A percentile compares a stretch with the other conserved stretches of the same genome.
phyloP scores from a whole-genome alignment of 2,113 vertebrate genomes.

The Oreochromis aureus region DNA sequence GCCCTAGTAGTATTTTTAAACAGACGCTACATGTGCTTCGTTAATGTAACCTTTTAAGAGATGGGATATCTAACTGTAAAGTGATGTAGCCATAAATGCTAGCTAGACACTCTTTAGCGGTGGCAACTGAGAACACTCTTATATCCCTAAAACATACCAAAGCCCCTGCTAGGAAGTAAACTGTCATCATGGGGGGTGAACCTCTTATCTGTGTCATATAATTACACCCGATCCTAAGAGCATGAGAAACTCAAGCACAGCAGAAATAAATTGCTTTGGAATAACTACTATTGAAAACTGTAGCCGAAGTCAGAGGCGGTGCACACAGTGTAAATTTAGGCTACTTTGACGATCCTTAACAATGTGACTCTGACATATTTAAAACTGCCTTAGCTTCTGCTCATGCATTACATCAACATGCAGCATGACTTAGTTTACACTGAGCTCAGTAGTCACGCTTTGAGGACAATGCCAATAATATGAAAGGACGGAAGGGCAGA shows the following conservation, averaged over 20 bases:
- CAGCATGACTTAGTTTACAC: neutral
- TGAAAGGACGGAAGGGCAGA: constrained; percentile 22
- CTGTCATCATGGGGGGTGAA: neutral
- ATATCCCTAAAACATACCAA: neutral
- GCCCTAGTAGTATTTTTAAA: neutral
- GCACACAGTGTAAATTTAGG: neutral
- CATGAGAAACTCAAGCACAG: neutral
- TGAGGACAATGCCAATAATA: neutral
- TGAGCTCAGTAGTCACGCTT: neutral
- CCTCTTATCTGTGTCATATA: neutral
- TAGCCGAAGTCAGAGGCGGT: neutral
- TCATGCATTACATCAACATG: neutral
- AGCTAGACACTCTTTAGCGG: neutral
- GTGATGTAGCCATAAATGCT: neutral
- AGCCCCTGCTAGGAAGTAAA: neutral
- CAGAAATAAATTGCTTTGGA: neutral
- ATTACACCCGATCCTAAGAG: neutral
- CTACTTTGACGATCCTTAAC: neutral
- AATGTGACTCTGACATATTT: neutral
- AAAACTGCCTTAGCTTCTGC: neutral
- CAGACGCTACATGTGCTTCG: neutral
- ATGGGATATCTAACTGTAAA: neutral
- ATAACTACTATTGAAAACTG: neutral
- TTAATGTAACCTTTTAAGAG: neutral
- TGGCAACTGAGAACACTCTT: neutral